phyloP scores from a whole-genome alignment of 2,888 invertebrate genomes.

The Morpho deidamia region DNA sequence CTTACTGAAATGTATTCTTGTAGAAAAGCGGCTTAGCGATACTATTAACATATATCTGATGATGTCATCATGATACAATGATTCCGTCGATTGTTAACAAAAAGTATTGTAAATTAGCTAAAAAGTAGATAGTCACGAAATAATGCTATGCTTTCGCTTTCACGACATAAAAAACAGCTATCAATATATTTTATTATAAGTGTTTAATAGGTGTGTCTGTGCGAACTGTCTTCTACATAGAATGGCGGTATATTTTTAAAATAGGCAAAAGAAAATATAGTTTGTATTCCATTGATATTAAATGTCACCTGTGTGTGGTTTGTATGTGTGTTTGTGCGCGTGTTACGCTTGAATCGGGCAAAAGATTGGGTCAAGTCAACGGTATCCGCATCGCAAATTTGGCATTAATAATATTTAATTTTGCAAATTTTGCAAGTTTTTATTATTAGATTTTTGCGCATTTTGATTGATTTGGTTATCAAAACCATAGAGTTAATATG shows the following conservation, averaged over 20 bases:
- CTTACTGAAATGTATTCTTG: conserved; percentile 17
- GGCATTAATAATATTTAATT: no score
- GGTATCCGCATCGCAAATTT: neutral
- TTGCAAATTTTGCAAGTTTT: neutral
- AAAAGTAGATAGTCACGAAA: conserved; percentile 25
- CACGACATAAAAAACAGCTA: conserved; percentile 29
- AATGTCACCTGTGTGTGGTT: conserved; percentile 22
- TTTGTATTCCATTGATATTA: conserved; percentile 35
- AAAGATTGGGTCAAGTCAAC: conserved; percentile 5
- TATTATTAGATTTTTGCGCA: no score
- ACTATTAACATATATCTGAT: conserved; percentile 13
- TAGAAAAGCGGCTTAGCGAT: conserved; percentile 16
- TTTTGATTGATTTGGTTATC: no score
- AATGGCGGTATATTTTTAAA: conserved; percentile 66
- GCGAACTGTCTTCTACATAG: conserved; percentile 27
- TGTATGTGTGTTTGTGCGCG: conserved; percentile 13
- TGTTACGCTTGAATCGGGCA: conserved; percentile 19
- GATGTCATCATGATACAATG: conserved; percentile 23
- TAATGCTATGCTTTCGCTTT: conserved; percentile 31
- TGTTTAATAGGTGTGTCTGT: conserved; percentile 42
- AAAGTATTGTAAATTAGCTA: conserved; percentile 21
- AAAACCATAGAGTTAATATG: no score
- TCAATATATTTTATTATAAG: conserved; percentile 33
- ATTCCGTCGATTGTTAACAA: conserved; percentile 33
- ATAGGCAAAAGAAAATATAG: conserved; percentile 41